Evolutionary conservation across 2,113 vertebrate genomes (phyloP).

Genomic region (Hystrix cristata): DNA sequence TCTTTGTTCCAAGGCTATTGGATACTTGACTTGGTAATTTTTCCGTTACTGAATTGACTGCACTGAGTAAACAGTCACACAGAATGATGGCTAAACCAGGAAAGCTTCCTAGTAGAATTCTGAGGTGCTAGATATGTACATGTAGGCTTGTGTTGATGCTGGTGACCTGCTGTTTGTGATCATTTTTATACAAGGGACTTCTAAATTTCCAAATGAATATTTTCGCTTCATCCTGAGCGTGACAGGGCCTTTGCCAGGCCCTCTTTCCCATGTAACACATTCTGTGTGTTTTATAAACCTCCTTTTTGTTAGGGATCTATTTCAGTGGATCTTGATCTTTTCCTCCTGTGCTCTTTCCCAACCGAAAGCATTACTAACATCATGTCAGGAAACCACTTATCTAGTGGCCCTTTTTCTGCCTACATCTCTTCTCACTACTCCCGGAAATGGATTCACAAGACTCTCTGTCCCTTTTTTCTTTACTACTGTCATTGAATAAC

Average conservation of each 20-base stretch:
- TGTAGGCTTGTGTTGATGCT: neutral
- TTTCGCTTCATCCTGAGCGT: slow-evolving; percentile 5
- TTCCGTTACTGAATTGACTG: neutral
- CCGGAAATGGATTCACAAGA: neutral
- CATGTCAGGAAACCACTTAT: neutral
- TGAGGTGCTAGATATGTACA: neutral
- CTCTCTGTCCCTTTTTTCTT: neutral
- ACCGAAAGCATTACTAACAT: neutral
- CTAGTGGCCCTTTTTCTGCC: neutral
- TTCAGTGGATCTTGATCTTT: neutral
- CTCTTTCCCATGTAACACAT: neutral
- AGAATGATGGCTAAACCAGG: neutral
- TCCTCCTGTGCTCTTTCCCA: neutral
- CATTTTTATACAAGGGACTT: neutral
- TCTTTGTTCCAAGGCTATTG: neutral
- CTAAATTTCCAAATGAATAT: neutral
- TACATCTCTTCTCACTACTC: neutral
- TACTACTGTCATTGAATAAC: neutral
- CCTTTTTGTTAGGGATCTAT: neutral
- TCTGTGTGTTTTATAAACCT: neutral
- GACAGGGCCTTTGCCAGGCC: neutral
- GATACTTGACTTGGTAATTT: neutral
- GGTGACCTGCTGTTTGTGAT: neutral
- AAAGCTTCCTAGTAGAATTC: neutral
- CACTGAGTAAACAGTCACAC: neutral